Percentiles rank a stretch among this genome's conserved stretches.
Evolutionary conservation across 2,888 invertebrate species (phyloP).

Genomic region (Syrphus vitripennis): DNA sequence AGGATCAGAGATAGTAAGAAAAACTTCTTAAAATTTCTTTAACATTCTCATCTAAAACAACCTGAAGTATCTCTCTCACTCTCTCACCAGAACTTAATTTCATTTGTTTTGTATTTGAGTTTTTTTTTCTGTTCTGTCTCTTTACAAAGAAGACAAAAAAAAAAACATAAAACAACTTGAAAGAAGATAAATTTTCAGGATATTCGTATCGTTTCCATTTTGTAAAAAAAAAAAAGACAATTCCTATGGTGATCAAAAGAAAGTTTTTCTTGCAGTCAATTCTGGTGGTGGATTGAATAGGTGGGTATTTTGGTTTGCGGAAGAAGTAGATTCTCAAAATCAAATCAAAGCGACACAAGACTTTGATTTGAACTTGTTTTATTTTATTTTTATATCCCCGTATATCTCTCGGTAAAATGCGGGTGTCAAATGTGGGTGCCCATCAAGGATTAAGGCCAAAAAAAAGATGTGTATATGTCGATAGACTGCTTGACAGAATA

Average conservation of each 20-base stretch:
- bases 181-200: conserved; percentile 53
- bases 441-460: conserved; percentile 25
- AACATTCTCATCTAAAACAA: conserved; percentile 41
- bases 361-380: conserved; percentile 52
- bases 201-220: not conserved
- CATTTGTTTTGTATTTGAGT: conserved; percentile 64
- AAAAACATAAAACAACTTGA: conserved; percentile 14
- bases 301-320: not conserved
- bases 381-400: not conserved
- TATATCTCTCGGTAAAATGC: conserved; percentile 28
- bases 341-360: conserved; percentile 55
- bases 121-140: conserved; percentile 4
- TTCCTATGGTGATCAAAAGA: conserved; percentile 62
- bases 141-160: not conserved
- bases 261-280: conserved; percentile 62
- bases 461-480: not conserved
- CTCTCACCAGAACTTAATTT: conserved; percentile 58
- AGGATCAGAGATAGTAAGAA: conserved; percentile 1
- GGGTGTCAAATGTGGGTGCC: conserved; percentile 62
- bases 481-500: not conserved
- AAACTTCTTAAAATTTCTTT: conserved; percentile 59
- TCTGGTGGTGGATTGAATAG: conserved; percentile 1
- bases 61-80: conserved; percentile 39
- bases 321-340: conserved; percentile 44
- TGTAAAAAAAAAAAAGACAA: conserved; percentile 39